phyloP scores from a whole-genome alignment of 2,113 vertebrate species.

The Telmatochromis brichardi region DNA sequence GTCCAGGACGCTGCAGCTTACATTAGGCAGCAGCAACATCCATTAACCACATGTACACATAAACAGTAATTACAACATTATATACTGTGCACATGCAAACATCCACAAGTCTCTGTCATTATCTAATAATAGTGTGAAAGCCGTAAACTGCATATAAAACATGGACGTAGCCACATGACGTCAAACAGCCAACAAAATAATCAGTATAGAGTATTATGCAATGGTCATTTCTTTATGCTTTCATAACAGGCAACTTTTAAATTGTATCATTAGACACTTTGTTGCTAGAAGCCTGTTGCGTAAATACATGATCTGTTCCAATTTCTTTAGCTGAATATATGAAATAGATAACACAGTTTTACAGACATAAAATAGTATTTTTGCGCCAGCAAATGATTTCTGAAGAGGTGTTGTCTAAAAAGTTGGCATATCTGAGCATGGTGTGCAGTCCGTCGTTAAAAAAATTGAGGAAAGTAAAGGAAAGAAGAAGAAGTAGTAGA shows the following conservation, averaged over 20 bases:
- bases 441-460: fast-evolving
- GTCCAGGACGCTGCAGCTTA: not conserved
- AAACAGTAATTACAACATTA: not conserved
- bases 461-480: not conserved
- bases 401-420: not conserved
- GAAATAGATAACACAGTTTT: not conserved
- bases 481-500: not conserved
- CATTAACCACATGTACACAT: not conserved
- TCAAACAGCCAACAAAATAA: not conserved
- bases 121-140: not conserved
- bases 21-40: not conserved
- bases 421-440: not conserved
- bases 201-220: not conserved
- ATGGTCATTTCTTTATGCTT: not conserved
- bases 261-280: not conserved
- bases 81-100: not conserved
- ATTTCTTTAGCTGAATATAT: not conserved
- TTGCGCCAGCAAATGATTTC: not conserved
- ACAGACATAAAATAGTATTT: not conserved
- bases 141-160: not conserved
- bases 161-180: not conserved
- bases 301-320: not conserved
- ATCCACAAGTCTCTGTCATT: not conserved
- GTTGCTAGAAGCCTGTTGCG: not conserved
- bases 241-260: not conserved